Percentiles rank a stretch among this genome's conserved stretches.
Conservation (phyloP, 1,140 invertebrate species). For the Medauroidea extradentata region DNA sequence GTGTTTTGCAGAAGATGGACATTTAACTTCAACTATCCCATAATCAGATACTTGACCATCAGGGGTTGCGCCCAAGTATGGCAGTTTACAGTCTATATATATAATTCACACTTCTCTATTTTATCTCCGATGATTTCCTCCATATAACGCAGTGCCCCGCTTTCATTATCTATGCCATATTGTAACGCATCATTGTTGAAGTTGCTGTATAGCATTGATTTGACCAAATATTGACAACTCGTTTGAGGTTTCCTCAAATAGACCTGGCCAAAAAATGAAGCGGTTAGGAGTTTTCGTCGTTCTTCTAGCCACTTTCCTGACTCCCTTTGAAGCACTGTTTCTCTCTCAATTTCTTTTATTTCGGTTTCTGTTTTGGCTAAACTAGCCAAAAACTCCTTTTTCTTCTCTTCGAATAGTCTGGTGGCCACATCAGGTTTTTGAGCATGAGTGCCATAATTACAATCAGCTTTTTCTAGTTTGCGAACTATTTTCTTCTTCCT, state of each 20-base stretch:
- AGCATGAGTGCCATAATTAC: slow-evolving; percentile 24
- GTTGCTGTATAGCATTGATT: slow-evolving; percentile 13
- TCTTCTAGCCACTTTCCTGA: no score
- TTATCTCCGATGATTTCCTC: slow-evolving; percentile 4
- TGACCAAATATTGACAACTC: slow-evolving; percentile 16
- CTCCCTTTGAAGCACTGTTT: no score
- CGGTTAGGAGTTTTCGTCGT: no score
- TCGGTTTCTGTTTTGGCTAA: no score
- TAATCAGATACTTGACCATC: slow-evolving; percentile 21
- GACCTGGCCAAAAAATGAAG: slow-evolving; percentile 31
- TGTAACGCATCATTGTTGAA: slow-evolving; percentile 2
- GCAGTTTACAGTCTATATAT: slow-evolving; percentile 16
- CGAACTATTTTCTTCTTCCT: background rate
- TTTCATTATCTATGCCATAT: slow-evolving; percentile 14
- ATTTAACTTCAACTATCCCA: slow-evolving; percentile 27
- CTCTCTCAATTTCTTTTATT: no score
- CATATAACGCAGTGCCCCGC: background rate
- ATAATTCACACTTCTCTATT: slow-evolving; percentile 19
- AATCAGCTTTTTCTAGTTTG: slow-evolving; percentile 7
- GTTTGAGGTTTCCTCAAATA: slow-evolving; percentile 1
- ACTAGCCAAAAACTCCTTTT: no score
- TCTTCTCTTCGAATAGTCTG: background rate
- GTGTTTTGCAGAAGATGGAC: slow-evolving; percentile 19
- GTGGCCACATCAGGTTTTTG: slow-evolving; percentile 16
- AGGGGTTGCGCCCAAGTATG: slow-evolving; percentile 21